A percentile compares a stretch with the other conserved stretches of the same genome.
phyloP scores from a whole-genome alignment of 2,797 vertebrate genomes.

The Hydrolagus colliei region DNA sequence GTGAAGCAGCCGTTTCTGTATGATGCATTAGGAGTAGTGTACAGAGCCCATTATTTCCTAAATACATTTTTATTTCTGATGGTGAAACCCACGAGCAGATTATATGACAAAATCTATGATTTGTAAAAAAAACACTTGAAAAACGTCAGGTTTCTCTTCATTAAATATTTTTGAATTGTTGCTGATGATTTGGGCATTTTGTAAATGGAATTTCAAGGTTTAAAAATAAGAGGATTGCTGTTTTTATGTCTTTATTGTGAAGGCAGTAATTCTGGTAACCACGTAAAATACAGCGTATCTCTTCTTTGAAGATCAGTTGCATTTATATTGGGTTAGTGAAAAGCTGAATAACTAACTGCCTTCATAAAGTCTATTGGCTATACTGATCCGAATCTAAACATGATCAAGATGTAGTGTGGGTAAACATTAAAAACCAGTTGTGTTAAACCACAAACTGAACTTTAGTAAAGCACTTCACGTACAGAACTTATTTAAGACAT shows the following conservation, averaged over 20 bases:
- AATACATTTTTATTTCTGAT: not conserved
- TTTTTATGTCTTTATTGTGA: no score
- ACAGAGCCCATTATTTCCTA: not conserved
- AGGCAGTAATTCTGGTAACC: no score
- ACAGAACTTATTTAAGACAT: not conserved
- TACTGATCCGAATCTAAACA: not conserved
- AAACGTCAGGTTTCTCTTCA: no score
- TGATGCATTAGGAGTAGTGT: not conserved
- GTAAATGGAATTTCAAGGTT: no score
- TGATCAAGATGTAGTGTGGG: not conserved
- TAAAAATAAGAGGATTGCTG: no score
- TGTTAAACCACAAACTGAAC: not conserved
- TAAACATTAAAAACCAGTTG: not conserved
- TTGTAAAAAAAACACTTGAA: no score
- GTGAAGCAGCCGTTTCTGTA: not conserved
- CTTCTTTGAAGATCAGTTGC: no score
- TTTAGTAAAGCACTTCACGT: not conserved
- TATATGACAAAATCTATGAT: not conserved
- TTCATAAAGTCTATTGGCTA: not conserved
- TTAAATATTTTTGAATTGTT: no score
- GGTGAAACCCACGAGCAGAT: not conserved
- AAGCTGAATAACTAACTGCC: not conserved
- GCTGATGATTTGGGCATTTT: no score
- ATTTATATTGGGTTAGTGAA: not conserved
- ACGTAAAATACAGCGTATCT: no score